These are phyloP conservation scores for Cochlearius cochlearius DNA, from an alignment of 2,113 vertebrate species.

Conservation along the genomic window DNA sequence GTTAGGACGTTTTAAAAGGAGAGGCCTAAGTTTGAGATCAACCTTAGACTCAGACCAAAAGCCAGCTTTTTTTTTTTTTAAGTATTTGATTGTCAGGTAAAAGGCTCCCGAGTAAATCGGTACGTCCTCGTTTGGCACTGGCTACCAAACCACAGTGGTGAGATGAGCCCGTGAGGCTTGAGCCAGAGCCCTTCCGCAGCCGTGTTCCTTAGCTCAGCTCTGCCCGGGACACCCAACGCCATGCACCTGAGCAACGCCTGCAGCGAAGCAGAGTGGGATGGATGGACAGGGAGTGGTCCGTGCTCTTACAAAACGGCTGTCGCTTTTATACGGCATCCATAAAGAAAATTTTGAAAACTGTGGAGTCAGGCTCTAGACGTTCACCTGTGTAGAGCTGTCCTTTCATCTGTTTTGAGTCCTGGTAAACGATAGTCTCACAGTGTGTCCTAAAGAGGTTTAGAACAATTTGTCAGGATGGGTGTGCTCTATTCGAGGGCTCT, in stretches of 20 bases:
- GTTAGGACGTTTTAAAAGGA: not conserved
- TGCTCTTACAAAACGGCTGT: not conserved
- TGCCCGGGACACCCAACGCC: not conserved
- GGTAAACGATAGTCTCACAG: not conserved
- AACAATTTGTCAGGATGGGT: not conserved
- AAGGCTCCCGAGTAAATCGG: not conserved
- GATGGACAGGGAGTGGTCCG: not conserved
- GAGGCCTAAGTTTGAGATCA: not conserved
- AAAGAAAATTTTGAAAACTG: not conserved
- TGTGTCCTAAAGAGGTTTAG: not conserved
- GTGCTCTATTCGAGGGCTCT: not conserved
- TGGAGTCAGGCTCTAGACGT: not conserved
- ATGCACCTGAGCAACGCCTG: accelerated
- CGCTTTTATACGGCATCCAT: not conserved
- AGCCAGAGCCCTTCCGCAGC: not conserved
- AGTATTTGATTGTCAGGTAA: not conserved
- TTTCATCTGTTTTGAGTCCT: not conserved
- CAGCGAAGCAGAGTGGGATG: no score
- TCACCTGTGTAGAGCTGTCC: not conserved
- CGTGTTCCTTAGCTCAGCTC: not conserved
- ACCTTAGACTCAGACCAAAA: not conserved
- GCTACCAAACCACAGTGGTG: not conserved
- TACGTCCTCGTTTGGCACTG: not conserved
- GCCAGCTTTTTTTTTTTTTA: not conserved
- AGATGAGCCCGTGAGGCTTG: not conserved